Evolutionary conservation across 2,888 invertebrate genomes (phyloP).

Genomic region (Zaprionus obscuricornis): DNA sequence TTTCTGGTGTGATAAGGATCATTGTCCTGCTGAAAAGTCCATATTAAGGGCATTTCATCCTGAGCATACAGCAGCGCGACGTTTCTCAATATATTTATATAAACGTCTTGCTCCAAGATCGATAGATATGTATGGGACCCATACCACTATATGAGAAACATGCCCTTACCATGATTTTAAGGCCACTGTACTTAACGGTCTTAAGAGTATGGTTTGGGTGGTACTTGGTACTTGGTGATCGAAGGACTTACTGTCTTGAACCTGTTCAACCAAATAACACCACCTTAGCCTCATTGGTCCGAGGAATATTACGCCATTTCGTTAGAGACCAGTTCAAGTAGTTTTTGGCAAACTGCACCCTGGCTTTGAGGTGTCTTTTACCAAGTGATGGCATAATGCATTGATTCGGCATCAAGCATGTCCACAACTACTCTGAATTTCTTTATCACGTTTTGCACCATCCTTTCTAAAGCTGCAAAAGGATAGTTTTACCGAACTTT

Average conservation of each 20-base stretch:
- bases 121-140: conserved; percentile 38
- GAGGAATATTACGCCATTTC: conserved; percentile 5
- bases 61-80: conserved; percentile 36
- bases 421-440: too few relatives aligned
- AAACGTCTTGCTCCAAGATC: conserved; percentile 41
- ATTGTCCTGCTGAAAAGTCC: conserved; percentile 49
- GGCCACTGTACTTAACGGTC: conserved; percentile 44
- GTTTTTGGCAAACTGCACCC: too few relatives aligned
- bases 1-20: conserved; percentile 38
- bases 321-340: background rate
- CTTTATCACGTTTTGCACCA: too few relatives aligned
- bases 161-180: conserved; percentile 38
- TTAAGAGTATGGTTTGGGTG: conserved; percentile 28
- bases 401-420: too few relatives aligned
- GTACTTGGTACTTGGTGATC: conserved; percentile 25
- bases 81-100: conserved; percentile 36
- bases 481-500: too few relatives aligned
- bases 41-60: conserved; percentile 41
- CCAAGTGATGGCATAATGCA: too few relatives aligned
- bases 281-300: conserved; percentile 4
- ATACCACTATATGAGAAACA: conserved; percentile 43
- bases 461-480: too few relatives aligned
- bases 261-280: conserved; percentile 4
- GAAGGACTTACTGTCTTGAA: background rate
- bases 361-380: too few relatives aligned